Evolutionary conservation across 2,113 vertebrate genomes (phyloP).

Genomic region (Hippolais icterina): DNA sequence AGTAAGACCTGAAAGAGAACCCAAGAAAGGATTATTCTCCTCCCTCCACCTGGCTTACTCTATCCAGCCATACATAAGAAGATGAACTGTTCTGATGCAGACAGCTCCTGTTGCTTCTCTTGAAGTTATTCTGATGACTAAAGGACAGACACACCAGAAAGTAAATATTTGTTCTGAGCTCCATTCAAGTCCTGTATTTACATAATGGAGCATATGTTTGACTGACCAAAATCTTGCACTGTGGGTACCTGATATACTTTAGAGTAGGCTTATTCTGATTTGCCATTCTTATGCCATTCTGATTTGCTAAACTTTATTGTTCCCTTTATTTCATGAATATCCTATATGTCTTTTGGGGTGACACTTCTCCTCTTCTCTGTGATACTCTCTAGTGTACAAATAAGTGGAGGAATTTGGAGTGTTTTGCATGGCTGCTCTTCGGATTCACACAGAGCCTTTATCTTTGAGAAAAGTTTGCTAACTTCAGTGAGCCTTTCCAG

Average conservation of each 20-base stretch:
- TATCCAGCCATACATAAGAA: fast-evolving
- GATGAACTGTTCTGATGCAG: not conserved
- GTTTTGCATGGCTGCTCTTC: not conserved
- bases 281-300: not conserved
- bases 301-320: not conserved
- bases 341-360: not conserved
- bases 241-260: not conserved
- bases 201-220: not conserved
- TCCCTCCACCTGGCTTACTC: not conserved
- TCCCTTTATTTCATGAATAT: not conserved
- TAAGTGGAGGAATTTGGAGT: not conserved
- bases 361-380: not conserved
- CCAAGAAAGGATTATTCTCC: not conserved
- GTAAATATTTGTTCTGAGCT: not conserved
- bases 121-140: not conserved
- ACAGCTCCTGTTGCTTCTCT: not conserved
- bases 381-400: not conserved
- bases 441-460: not conserved
- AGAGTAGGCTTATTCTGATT: not conserved
- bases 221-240: not conserved
- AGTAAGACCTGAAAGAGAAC: not conserved
- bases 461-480: not conserved
- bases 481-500: not conserved
- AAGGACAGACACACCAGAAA: not conserved
- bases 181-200: not conserved